A percentile compares a stretch with the other conserved stretches of the same genome.
Conservation (phyloP, 1,140 invertebrate species). For the Drosophila obscura region DNA sequence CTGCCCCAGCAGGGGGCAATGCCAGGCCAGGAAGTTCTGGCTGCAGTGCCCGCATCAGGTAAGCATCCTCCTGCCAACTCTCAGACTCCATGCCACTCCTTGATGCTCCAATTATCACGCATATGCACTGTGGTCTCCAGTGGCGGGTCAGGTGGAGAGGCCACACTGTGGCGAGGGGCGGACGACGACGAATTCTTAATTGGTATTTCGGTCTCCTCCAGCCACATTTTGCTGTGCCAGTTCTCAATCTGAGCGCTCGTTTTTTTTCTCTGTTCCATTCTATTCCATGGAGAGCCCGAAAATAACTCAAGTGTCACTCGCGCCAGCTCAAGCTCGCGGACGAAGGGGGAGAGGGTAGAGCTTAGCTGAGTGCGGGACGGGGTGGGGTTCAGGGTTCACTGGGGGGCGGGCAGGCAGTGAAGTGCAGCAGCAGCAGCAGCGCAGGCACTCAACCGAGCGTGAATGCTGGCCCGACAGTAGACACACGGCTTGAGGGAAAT, state of each 20-base stretch:
- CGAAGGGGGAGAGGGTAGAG: background rate
- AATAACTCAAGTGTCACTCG: constrained; percentile 74
- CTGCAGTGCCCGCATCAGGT: constrained; percentile 54
- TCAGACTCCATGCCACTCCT: constrained; percentile 8
- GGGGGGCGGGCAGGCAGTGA: background rate
- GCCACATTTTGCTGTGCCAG: constrained; percentile 60
- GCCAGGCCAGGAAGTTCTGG: constrained; percentile 44
- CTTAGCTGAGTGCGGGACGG: constrained; percentile 18
- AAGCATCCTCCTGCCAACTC: constrained; percentile 30
- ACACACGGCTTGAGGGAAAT: background rate
- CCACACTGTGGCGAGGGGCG: too few relatives aligned
- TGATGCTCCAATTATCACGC: constrained; percentile 70
- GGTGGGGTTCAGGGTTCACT: background rate
- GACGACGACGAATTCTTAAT: constrained; percentile 63
- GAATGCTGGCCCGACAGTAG: constrained; percentile 25
- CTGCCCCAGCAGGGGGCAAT: constrained; percentile 21
- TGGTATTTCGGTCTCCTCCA: constrained; percentile 64
- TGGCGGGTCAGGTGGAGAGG: constrained; percentile 26
- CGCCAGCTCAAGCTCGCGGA: constrained; percentile 23
- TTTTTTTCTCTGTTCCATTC: constrained; percentile 15
- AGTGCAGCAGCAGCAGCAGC: background rate
- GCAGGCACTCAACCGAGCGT: constrained; percentile 27
- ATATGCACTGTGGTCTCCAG: constrained; percentile 60
- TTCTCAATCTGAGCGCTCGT: constrained; percentile 37
- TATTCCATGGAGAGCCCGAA: constrained; percentile 41